These are phyloP conservation scores for Vireo griseus DNA, from an alignment of 2,797 vertebrate genomes.

Conservation along the genomic window DNA sequence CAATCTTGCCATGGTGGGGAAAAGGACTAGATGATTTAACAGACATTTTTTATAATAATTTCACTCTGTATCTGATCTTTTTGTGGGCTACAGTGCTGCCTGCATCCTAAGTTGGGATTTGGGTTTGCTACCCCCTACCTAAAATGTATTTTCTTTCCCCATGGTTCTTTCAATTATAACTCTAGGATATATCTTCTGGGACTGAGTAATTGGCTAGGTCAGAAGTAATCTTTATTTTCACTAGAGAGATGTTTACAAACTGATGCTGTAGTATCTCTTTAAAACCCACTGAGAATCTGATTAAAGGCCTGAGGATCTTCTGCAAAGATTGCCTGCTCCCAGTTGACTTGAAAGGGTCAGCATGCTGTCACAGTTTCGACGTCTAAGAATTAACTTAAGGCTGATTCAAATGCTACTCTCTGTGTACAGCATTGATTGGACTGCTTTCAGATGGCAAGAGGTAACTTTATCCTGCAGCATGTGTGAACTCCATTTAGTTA, in stretches of 20 bases:
- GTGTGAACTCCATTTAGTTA: constrained; percentile 63
- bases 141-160: constrained; percentile 47
- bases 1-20: neutral
- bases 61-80: neutral
- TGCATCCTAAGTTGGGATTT: constrained; percentile 39
- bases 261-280: constrained; percentile 63
- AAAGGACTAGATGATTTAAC: constrained; percentile 14
- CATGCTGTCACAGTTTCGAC: constrained; percentile 60
- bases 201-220: constrained; percentile 67
- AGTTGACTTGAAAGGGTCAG: constrained; percentile 68
- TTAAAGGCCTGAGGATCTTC: constrained; percentile 67
- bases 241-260: constrained; percentile 68
- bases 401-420: constrained; percentile 65
- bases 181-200: constrained; percentile 62
- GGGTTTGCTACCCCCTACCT: constrained; percentile 31
- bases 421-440: constrained; percentile 58
- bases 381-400: constrained; percentile 67
- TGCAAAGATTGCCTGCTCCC: constrained; percentile 63
- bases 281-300: constrained; percentile 70
- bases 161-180: constrained; percentile 54
- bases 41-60: neutral
- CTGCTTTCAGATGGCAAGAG: constrained; percentile 49
- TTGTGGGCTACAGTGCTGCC: neutral
- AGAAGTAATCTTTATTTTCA: constrained; percentile 70
- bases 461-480: constrained; percentile 58